Base-by-base conservation (phyloP, 2,113 vertebrate species). In the Egretta garzetta region DNA sequence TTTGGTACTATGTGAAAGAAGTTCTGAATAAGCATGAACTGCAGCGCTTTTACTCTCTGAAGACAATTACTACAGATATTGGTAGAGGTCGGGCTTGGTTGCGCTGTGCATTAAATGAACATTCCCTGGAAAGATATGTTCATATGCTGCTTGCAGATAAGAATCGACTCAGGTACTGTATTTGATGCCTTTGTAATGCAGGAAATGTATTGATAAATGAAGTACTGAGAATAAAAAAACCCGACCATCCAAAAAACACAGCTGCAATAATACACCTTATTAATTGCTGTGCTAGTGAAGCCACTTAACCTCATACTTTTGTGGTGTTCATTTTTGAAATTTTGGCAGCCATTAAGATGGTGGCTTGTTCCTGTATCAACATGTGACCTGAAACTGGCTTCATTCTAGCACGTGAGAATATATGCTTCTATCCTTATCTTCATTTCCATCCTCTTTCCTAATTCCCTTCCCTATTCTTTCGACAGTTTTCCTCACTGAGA, bases 1-100 rank as follows among this genome's bases (percentile, higher is more conserved):
- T 99, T 97, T 99, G 99, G 99, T 98, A 99, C 88, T 99, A 99
- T 1, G 99, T 99, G 97, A 99, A 99, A 92, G 99, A 99, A 88
- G 99, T 99, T 62, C 98, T 99, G 91, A 99, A 98, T 97, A 99
- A 98, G 45, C 99, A 99, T 16, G 99, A 99, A 94, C 97, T 99
- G 52, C 99, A 99, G 84, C 99, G 99, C 62, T 99, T 99, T 96
- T 99, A 99, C 97, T 98, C 99, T 7, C 98, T 99, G 79, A 98
- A 84, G 53, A 98, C 99, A 82, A 99, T 99, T 92, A 96, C 96
- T 3, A 99, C 99, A 0, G 99, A 99, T 79, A 98, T 98, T 16
- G 99, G 99, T 33, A 98, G 99, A 0, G 99, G 99, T 55, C 99
- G 99, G 1, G 99, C 99, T 28, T 99, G 99, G 99, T 98, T 99